Evolutionary conservation across 2,888 invertebrate genomes (phyloP), one percentile per base, ranked within the genome.

Genomic region (Adelphocoris suturalis): DNA sequence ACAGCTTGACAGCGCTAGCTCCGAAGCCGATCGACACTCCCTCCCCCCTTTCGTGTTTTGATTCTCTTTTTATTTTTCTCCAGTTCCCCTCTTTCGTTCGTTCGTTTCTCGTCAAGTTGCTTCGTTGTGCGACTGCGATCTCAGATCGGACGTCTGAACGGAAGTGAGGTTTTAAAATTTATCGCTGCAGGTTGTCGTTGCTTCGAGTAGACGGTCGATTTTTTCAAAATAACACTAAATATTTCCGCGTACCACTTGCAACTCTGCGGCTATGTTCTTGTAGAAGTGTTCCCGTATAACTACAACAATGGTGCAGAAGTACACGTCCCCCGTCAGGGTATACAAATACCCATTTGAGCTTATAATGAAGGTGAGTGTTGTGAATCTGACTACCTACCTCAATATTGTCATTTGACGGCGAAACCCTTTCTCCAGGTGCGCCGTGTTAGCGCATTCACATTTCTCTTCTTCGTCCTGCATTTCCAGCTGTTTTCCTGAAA

Each of bases 301-400:
- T 48, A 61, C 28, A 37, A 57, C 84, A 89, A 99, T 99, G 98
- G 98, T 99, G 93, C 98, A 99, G 94, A 97, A 98, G 94, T 99
- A 98, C 94, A 97, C 97, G 93, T 97, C 98, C 92, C 98, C 98
- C 92, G 96, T 98, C 88, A 95, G 98, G 95, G 97, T 99, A 92
- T 99, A 98, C 94, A 98, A 98, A 94, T 96, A 97, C 94, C 97
- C 98, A 86, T 99, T 99, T 94, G 98, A 98, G 94, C 95, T 99
- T 94, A 98, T 98, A 92, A 98, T 99, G 98, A 96, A 97, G 94
- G 98, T 98, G 94, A 87, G 87, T 82, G 47, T 23, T n/a, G 12
- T 75, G 16, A 27, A 7, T 3, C 13, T 7, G 76, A 27, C 28
- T 76, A 76, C 27, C 76, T 37, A 37, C 37, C 37, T 76, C 76